Percentiles rank a stretch among this genome's conserved stretches.
These are phyloP conservation scores for Oligia fasciuncula DNA, from an alignment of 2,888 invertebrate species.

Conservation along the genomic window DNA sequence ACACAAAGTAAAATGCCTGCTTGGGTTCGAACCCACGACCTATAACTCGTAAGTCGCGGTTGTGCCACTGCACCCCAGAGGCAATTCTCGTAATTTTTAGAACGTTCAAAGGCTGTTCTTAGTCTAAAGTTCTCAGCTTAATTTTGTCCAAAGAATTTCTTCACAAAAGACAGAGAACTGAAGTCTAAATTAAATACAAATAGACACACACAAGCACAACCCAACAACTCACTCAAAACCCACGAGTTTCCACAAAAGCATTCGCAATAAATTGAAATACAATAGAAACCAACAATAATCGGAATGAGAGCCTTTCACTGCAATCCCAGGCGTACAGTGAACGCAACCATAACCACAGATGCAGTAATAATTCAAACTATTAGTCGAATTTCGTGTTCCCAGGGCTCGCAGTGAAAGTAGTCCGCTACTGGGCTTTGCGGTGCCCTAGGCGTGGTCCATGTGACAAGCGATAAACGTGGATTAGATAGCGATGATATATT, in stretches of 20 bases:
- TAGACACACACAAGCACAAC: neutral
- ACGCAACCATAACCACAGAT: constrained; percentile 68
- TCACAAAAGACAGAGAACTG: neutral
- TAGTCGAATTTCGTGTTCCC: constrained; percentile 89
- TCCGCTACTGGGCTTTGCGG: constrained; percentile 87
- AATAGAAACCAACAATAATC: constrained; percentile 67
- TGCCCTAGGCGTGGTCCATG: constrained; percentile 63
- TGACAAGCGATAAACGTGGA: constrained; percentile 56
- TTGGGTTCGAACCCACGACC: no score
- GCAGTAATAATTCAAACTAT: constrained; percentile 87
- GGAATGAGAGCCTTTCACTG: constrained; percentile 75
- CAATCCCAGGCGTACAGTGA: constrained; percentile 68
- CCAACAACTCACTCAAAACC: neutral
- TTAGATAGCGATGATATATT: neutral
- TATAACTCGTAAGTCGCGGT: no score
- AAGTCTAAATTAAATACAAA: constrained; percentile 6
- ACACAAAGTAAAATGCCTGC: no score
- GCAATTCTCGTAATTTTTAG: no score
- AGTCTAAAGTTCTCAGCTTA: neutral
- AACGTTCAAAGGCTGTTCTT: no score
- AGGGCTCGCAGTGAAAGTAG: constrained; percentile 85
- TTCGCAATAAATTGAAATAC: constrained; percentile 62
- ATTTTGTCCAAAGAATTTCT: neutral
- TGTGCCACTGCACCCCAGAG: no score
- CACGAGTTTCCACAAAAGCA: constrained; percentile 1